A percentile compares a stretch with the other conserved stretches of the same genome.
These are phyloP conservation scores for Malurus splendens DNA, from an alignment of 2,797 vertebrate genomes.

Conservation along the genomic window DNA sequence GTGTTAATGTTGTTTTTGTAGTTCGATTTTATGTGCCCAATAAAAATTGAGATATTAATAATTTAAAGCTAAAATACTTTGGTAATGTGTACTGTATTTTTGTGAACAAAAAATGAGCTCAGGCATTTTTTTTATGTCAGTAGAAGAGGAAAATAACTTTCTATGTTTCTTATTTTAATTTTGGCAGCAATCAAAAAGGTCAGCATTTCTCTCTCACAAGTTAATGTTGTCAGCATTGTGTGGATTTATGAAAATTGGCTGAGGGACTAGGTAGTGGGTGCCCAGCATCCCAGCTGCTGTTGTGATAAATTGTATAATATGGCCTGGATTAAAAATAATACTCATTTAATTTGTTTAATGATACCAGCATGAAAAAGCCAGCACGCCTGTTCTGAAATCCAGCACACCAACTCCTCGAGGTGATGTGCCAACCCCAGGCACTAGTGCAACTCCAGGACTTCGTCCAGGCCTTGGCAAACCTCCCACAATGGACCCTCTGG, in stretches of 20 bases:
- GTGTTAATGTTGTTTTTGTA: neutral
- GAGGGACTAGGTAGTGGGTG: slow-evolving; percentile 58
- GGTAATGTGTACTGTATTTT: neutral
- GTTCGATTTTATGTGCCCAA: neutral
- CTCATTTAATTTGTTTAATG: slow-evolving; percentile 79
- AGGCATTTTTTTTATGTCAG: neutral
- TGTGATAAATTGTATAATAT: slow-evolving; percentile 78
- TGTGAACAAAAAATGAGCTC: neutral
- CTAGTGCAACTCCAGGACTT: slow-evolving; percentile 78
- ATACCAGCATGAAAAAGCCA: slow-evolving; percentile 90
- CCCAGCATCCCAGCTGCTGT: slow-evolving; percentile 71
- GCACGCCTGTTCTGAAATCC: slow-evolving; percentile 90
- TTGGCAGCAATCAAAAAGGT: slow-evolving; percentile 66
- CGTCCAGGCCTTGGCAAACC: slow-evolving; percentile 88
- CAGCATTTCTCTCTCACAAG: slow-evolving; percentile 67
- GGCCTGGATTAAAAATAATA: slow-evolving; percentile 76
- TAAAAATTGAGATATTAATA: neutral
- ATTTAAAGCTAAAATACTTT: neutral
- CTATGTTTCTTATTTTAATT: slow-evolving; percentile 54
- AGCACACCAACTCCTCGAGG: slow-evolving; percentile 83
- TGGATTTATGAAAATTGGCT: slow-evolving; percentile 75
- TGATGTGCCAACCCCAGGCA: slow-evolving; percentile 87
- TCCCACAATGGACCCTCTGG: slow-evolving; percentile 87
- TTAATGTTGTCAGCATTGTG: slow-evolving; percentile 70
- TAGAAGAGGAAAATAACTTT: slow-evolving; percentile 37